Evolutionary conservation across 2,797 vertebrate genomes (phyloP), one percentile per base, ranked within the genome.

Genomic region (Cyprinella venusta): DNA sequence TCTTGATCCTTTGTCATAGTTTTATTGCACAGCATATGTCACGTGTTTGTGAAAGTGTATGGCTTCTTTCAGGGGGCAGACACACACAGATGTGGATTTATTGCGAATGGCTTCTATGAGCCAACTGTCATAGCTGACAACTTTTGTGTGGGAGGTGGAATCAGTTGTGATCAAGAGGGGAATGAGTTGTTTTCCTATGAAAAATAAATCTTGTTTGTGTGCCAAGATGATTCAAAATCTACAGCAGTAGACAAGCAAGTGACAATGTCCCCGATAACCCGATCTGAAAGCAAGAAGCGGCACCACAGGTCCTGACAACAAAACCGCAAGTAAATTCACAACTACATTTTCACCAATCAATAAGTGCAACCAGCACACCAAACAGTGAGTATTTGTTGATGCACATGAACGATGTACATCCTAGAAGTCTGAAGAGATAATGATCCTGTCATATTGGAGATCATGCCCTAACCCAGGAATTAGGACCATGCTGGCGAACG

Each of bases 131-230:
- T 36, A 4, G 61, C 84, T 72, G 76, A 87, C 83, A 86, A 84
- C 76, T 65, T 85, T 40, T 68, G 83, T 80, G 88, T 89, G 82
- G 88, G 88, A 80, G 85, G 81, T 76, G 76, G 85, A 85, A 84
- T 83, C 63, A 76, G 76, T 59, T 59, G 76, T 61, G 33, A 79
- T 78, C 52, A 65, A 84, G 40, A 78, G 56, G 13, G 68, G 40
- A 54, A 16, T 69, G 52, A 65, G 38, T 52, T 61, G 19, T 68
- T 72, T 80, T 26, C 76, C 45, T 52, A 2, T 56, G 38, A 76
- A 79, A 76, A 70, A 74, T 50, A 81, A 75, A 84, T 84, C 38
- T 1, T 78, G 68, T 85, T 86, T 88, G n/a, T n/a, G n/a, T n/a
- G n/a, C n/a, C n/a, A n/a, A 54, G 70, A 77, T 5, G 1, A n/a